These are phyloP conservation scores for Tenualosa thibaudeaui DNA, from an alignment of 2,797 vertebrate genomes.

Conservation along the genomic window DNA sequence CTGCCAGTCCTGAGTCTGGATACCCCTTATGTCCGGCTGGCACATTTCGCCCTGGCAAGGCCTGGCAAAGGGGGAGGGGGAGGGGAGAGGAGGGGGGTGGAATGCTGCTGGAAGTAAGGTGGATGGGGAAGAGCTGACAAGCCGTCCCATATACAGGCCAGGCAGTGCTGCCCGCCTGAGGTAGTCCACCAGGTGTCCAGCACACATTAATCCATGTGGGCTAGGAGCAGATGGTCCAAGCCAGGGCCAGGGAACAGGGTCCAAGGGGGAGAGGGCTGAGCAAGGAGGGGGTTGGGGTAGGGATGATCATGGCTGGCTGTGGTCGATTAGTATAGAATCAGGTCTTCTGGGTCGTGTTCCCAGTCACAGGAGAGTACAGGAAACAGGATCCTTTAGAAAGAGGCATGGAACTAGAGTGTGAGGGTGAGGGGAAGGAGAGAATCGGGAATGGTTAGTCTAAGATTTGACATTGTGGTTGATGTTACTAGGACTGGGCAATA, in stretches of 20 bases:
- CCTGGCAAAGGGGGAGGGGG: conserved; percentile 8
- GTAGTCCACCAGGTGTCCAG: conserved; percentile 41
- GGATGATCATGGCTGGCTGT: conserved; percentile 14
- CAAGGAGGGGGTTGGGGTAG: conserved; percentile 40
- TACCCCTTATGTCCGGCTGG: conserved; percentile 43
- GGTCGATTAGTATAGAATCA: background rate
- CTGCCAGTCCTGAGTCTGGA: conserved; percentile 34
- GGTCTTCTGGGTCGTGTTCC: background rate
- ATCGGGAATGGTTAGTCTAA: background rate
- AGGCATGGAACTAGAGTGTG: background rate
- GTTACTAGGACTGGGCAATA: background rate
- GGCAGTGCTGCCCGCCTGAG: conserved; percentile 37
- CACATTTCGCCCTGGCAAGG: conserved; percentile 26
- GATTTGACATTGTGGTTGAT: background rate
- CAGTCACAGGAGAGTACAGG: background rate
- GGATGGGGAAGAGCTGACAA: conserved; percentile 39
- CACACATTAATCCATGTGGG: conserved; percentile 37
- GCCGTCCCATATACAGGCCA: conserved; percentile 42
- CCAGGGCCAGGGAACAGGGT: conserved; percentile 34
- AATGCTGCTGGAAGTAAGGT: conserved; percentile 38
- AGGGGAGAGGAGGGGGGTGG: conserved; percentile 55
- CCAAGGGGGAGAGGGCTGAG: background rate
- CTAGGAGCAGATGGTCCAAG: conserved; percentile 49
- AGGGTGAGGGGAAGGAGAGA: background rate
- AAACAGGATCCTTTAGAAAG: background rate